A percentile compares a stretch with the other conserved stretches of the same genome.
Evolutionary conservation across 1,140 invertebrate genomes (phyloP).

Genomic region (Drosophila varians): DNA sequence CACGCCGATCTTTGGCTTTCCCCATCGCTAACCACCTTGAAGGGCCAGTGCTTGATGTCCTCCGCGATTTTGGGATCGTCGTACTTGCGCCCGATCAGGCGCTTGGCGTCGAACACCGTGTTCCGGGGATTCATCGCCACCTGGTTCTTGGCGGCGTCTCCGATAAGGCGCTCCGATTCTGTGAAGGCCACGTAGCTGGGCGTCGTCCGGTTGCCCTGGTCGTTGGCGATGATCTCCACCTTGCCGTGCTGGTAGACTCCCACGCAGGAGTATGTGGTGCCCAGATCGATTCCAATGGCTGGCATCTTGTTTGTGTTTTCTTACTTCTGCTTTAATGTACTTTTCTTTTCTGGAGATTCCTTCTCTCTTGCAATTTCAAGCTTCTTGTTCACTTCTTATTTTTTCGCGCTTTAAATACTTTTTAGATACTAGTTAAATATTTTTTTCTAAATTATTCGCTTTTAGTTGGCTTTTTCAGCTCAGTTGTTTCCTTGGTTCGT

Average conservation of each 20-base stretch:
- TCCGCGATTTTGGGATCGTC: constrained; percentile 89
- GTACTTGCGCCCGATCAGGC: constrained; percentile 88
- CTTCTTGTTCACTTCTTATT: constrained; percentile 16
- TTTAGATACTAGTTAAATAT: not conserved
- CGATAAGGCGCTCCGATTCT: constrained; percentile 70
- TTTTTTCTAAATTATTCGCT: constrained; percentile 3
- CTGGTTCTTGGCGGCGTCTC: constrained; percentile 3
- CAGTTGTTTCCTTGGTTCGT: not conserved
- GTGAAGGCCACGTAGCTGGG: constrained; percentile 98
- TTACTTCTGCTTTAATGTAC: not conserved
- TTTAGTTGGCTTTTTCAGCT: constrained; percentile 47
- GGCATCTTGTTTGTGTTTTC: constrained; percentile 71
- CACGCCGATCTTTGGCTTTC: constrained; percentile 89
- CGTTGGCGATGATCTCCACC: constrained; percentile 96
- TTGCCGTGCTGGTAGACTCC: constrained; percentile 93
- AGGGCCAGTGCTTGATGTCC: constrained; percentile 91
- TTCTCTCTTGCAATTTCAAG: not conserved
- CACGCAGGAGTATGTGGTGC: constrained; percentile 92
- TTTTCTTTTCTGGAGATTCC: too few relatives aligned
- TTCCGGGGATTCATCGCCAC: constrained; percentile 1
- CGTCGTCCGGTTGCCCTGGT: constrained; percentile 97
- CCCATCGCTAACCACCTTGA: constrained; percentile 88
- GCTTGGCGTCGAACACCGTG: constrained; percentile 84
- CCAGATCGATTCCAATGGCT: constrained; percentile 90
- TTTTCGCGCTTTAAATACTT: too few relatives aligned